A percentile compares a stretch with the other conserved stretches of the same genome.
Evolutionary conservation across 2,113 vertebrate species (phyloP).

Genomic region (Ifrita kowaldi): DNA sequence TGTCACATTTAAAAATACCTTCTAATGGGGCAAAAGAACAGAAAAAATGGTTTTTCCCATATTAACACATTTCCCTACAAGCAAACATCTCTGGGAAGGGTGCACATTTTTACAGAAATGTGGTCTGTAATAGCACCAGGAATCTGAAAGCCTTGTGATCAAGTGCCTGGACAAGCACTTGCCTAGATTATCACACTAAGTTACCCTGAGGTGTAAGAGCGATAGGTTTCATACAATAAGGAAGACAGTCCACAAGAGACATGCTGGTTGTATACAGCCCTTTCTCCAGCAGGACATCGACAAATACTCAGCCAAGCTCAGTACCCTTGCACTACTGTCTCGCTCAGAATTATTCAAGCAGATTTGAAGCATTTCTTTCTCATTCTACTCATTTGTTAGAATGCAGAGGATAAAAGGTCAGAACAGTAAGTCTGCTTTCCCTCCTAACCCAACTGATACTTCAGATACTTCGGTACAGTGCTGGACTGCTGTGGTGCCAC

Average conservation of each 20-base stretch:
- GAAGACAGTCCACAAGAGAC: neutral
- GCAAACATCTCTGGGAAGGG: neutral
- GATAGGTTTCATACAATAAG: neutral
- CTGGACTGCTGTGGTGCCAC: neutral
- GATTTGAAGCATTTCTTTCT: neutral
- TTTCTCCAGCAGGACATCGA: neutral
- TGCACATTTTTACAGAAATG: neutral
- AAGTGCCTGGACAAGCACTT: neutral
- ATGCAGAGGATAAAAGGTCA: neutral
- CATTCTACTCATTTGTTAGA: neutral
- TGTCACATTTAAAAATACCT: neutral
- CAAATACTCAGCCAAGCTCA: neutral
- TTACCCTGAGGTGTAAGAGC: neutral
- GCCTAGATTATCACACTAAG: neutral
- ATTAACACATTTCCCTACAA: neutral
- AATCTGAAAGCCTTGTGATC: neutral
- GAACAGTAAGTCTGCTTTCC: neutral
- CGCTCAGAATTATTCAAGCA: neutral
- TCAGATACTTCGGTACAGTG: neutral
- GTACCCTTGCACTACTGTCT: neutral
- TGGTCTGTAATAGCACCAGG: neutral
- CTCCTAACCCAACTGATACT: neutral
- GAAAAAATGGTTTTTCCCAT: neutral
- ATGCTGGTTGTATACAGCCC: neutral
- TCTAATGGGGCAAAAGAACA: neutral